Conservation (phyloP, 2,888 invertebrate genomes). For the Agriotes lineatus region DNA sequence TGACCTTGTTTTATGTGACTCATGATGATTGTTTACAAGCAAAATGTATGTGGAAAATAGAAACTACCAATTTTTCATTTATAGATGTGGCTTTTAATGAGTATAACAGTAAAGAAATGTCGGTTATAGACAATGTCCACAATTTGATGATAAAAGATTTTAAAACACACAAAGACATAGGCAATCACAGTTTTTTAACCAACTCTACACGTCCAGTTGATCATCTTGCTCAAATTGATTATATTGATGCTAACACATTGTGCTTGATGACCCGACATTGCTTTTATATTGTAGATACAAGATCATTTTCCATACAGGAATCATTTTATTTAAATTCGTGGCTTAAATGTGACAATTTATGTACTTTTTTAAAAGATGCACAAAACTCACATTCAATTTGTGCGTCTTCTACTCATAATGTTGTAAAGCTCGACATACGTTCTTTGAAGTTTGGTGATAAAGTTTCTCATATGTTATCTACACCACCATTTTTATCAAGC, state of each 20-base stretch:
- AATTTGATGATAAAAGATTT: constrained; percentile 23
- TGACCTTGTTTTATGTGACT: constrained; percentile 9
- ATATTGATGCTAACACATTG: constrained; percentile 22
- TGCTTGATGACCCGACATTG: constrained; percentile 27
- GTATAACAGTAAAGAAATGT: neutral
- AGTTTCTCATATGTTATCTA: constrained; percentile 29
- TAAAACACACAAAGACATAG: neutral
- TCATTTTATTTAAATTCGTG: neutral
- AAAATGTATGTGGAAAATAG: constrained; percentile 4
- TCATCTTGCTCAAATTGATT: constrained; percentile 19
- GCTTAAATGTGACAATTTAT: constrained; percentile 35
- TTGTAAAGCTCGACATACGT: constrained; percentile 26
- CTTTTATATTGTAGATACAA: constrained; percentile 26
- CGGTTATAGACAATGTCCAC: constrained; percentile 8
- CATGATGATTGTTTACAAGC: neutral
- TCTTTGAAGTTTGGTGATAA: neutral
- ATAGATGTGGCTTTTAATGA: constrained; percentile 25
- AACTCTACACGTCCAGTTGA: neutral
- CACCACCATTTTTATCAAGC: constrained; percentile 28
- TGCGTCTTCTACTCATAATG: constrained; percentile 27
- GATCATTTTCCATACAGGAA: constrained; percentile 8
- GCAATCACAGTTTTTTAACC: constrained; percentile 3
- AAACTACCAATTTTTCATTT: neutral
- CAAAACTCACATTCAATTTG: constrained; percentile 11
- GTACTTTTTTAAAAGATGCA: constrained; percentile 18